These are phyloP conservation scores for Sycophaga agraensis DNA, from an alignment of 1,140 invertebrate genomes.

Conservation along the genomic window DNA sequence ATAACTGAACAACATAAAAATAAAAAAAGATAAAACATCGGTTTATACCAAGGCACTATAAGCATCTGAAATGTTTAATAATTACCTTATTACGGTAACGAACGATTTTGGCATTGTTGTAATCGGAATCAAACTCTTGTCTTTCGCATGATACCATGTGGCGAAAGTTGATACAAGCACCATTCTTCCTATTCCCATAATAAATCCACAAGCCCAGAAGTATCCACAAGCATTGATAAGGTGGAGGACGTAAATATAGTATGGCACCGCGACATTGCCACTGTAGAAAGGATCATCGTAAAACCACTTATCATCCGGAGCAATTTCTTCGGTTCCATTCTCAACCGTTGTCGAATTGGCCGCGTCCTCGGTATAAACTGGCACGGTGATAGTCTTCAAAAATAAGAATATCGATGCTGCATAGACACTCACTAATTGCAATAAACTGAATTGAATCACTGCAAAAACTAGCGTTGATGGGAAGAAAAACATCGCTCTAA, in stretches of 20 bases:
- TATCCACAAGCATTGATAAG: background rate
- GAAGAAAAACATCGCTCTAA: conserved; percentile 7
- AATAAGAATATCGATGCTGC: background rate
- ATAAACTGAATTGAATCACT: background rate
- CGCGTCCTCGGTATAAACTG: too few relatives aligned
- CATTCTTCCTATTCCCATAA: background rate
- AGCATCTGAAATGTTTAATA: background rate
- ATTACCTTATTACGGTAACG: background rate
- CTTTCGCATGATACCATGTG: conserved; percentile 5
- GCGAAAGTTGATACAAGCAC: background rate
- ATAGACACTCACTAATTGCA: background rate
- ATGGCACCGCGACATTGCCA: background rate
- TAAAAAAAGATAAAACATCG: background rate
- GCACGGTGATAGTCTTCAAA: too few relatives aligned
- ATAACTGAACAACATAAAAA: background rate
- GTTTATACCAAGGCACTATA: too few relatives aligned
- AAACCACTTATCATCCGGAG: background rate
- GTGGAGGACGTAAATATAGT: background rate
- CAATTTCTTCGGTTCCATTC: background rate
- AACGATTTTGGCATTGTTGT: background rate
- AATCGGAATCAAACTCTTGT: background rate
- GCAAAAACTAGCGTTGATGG: background rate
- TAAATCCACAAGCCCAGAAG: background rate
- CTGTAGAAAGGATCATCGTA: background rate
- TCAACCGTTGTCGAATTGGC: too few relatives aligned